Evolutionary conservation across 1,140 invertebrate species (phyloP), one percentile per base, ranked within the genome.

Genomic region (Listronotus oregonensis): DNA sequence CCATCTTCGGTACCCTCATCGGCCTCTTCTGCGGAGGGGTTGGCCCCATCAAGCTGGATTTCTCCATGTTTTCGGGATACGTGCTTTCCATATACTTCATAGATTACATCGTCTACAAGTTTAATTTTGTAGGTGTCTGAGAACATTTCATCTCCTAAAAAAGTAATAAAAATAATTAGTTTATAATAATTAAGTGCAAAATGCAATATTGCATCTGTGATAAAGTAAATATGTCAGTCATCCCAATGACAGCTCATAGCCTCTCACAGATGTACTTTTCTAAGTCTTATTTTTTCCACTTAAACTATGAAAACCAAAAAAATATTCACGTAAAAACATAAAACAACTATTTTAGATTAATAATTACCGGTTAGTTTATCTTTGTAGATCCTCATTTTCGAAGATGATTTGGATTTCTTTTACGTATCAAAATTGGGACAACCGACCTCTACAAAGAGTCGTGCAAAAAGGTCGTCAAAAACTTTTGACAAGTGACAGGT

Each of bases 121-220:
- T 97, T 95, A 64, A 96, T 89, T 83, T 92, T 97, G 80, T 95
- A 97, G n/a, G 93, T 92, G 82, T 98, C 96, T 39, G 95, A 95
- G 84, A 97, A 97, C 90, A 98, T 95, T 83, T 98, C 96, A 81
- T 98, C 96, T 73, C 94, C 94, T 93, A 83, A 78, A 84, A 85
- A 69, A 44, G 39, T 34, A 67, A 51, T 14, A 64, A 37, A 37
- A 37, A 12, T 3, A 37, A 37, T 37, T 37, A 37, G 11, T 37
- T 27, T 5, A 27, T 27, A 27, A 54, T 37, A 14, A 37, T 1
- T 34, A 37, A 7, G 34, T 37, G 8, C 5, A 27, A 27, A 27
- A 5, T 3, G 21, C 21, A 27, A 27, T 27, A 27, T 27, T 27
- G 21, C 21, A 27, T 27, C 21, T 27, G 21, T 39, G 1, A 46